A percentile compares a stretch with the other conserved stretches of the same genome.
phyloP scores from a whole-genome alignment of 2,113 vertebrate species.

The Struthidea cinerea region DNA sequence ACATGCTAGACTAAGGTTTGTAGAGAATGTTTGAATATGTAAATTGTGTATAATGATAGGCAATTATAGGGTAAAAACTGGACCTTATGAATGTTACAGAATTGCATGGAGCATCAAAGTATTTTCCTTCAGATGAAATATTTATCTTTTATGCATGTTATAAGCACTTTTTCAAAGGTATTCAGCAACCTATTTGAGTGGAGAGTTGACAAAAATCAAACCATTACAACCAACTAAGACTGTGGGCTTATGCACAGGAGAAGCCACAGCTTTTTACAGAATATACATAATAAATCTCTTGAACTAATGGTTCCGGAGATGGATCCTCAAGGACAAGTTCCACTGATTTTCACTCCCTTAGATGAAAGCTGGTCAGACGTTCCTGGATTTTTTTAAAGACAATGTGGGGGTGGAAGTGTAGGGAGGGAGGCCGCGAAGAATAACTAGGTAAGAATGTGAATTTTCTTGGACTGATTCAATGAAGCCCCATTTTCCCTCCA shows the following conservation, averaged over 20 bases:
- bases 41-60: conserved; percentile 80
- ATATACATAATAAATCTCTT: conserved; percentile 38
- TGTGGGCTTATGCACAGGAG: conserved; percentile 41
- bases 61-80: conserved; percentile 79
- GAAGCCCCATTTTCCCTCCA: not conserved
- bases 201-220: conserved; percentile 61
- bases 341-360: conserved; percentile 49
- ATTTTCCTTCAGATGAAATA: conserved; percentile 59
- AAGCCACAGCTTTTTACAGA: conserved; percentile 55
- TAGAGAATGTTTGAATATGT: conserved; percentile 80
- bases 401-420: not conserved
- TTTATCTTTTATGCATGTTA: conserved; percentile 52
- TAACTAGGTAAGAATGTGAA: conserved; percentile 43
- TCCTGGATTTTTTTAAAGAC: not conserved
- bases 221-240: conserved; percentile 37
- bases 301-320: conserved; percentile 20
- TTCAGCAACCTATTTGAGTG: conserved; percentile 56
- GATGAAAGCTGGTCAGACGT: conserved; percentile 56
- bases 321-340: conserved; percentile 52
- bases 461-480: conserved; percentile 19
- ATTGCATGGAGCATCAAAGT: conserved; percentile 50
- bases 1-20: conserved; percentile 78
- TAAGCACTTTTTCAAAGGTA: conserved; percentile 45
- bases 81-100: conserved; percentile 64
- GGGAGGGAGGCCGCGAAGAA: not conserved